Base-by-base conservation (phyloP, 2,797 vertebrate genomes). In the Epinephelus coioides region DNA sequence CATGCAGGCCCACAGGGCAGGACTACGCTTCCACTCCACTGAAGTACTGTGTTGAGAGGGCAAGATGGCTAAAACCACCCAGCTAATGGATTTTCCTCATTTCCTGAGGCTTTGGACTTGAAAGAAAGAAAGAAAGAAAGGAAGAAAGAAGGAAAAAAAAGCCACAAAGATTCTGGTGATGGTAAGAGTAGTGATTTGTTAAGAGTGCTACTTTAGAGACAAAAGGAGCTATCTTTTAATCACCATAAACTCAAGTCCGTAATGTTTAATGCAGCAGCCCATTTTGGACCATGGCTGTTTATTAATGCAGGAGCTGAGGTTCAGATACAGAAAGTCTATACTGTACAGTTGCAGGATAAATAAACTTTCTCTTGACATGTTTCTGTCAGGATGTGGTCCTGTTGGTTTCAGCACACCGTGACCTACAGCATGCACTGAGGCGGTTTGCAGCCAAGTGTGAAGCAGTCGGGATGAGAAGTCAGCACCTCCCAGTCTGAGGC, bases 81-180 rank as follows among this genome's bases (percentile, higher is more conserved):
- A 71, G 81, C 88, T 94, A 94, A 94, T 94, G 92, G 89, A 88
- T 90, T 90, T 74, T 81, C 90, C 89, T 88, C 83, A 86, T 91
- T 91, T 92, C 86, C 92, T 86, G 87, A 89, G 80, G 87, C 78
- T 92, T 86, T 86, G 84, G 87, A 89, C 81, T 88, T 87, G 71
- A 89, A 92, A 91, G 86, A 74, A 76, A 78, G 46, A 80, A 79
- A 34, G 30, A 34, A 34, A 34, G 30, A 34, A 27, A 27, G 3
- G 4, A 5, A 27, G 3, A 27, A 5, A 5, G 86, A 74, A 21
- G 76, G 7, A 6, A 34, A 49, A 51, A 46, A 51, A 70, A 78
- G 70, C 71, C 34, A 62, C 38, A 72, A 59, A 78, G 78, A 91
- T 74, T 61, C 14, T 34, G 43, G 25, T 75, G 81, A 73, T 86